Percentiles rank a stretch among this genome's conserved stretches.
Evolutionary conservation across 2,797 vertebrate species (phyloP).

Genomic region (Takifugu ocellatus): DNA sequence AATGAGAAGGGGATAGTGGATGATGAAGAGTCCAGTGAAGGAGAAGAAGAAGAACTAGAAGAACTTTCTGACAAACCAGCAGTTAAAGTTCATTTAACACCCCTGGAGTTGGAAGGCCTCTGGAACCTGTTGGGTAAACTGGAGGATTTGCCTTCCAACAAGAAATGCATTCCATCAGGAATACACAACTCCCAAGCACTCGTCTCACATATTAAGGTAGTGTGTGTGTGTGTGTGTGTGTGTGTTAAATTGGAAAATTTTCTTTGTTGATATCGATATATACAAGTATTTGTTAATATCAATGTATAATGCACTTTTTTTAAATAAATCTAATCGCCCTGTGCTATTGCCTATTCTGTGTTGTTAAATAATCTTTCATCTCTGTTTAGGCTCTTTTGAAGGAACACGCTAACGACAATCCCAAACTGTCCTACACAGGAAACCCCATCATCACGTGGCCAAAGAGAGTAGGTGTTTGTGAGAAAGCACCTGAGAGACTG

Average conservation of each 20-base stretch:
- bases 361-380: background rate
- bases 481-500: background rate
- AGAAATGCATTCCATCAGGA: constrained; percentile 94
- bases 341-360: too few relatives aligned
- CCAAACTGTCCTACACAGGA: constrained; percentile 90
- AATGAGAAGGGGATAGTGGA: constrained; percentile 36
- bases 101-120: constrained; percentile 92
- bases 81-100: constrained; percentile 77
- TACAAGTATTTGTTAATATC: too few relatives aligned
- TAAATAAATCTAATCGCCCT: too few relatives aligned
- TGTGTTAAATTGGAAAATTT: too few relatives aligned
- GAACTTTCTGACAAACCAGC: constrained; percentile 43
- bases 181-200: constrained; percentile 91
- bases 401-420: constrained; percentile 86
- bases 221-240: background rate
- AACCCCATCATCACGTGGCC: constrained; percentile 93
- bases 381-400: constrained; percentile 83
- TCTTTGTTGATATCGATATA: too few relatives aligned
- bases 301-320: too few relatives aligned
- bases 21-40: constrained; percentile 37
- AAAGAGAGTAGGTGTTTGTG: constrained; percentile 78
- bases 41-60: constrained; percentile 43
- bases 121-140: constrained; percentile 91
- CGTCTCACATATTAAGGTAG: constrained; percentile 88
- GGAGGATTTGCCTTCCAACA: constrained; percentile 89